Conservation (phyloP, 2,888 invertebrate genomes). For the Metalampra italica region DNA sequence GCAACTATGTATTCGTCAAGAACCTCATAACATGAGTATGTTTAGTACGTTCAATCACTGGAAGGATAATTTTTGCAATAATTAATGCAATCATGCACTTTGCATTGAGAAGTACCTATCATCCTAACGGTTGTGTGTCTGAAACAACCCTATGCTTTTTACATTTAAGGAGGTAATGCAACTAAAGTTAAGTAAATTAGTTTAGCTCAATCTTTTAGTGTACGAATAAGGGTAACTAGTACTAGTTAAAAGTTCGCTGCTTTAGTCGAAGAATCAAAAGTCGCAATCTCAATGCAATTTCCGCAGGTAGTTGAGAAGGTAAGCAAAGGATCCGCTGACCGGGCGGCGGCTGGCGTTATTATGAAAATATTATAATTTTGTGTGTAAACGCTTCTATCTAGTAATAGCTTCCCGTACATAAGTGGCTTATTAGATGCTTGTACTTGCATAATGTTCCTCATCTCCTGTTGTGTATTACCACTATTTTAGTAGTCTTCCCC, state of each 20-base stretch:
- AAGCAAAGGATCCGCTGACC: conserved; percentile 1
- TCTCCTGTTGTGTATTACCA: conserved; percentile 1
- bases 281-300: no score
- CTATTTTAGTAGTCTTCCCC: not conserved
- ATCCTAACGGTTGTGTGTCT: no score
- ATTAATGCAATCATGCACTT: not conserved
- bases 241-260: no score
- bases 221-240: no score
- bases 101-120: no score
- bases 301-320: not conserved
- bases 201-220: no score
- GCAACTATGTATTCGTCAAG: conserved; percentile 35
- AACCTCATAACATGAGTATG: no score
- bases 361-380: conserved; percentile 27
- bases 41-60: conserved; percentile 14
- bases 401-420: conserved; percentile 23
- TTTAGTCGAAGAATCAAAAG: no score
- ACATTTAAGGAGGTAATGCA: no score
- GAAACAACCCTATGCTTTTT: no score
- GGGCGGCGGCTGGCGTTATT: conserved; percentile 15
- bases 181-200: no score
- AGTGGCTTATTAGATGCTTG: conserved; percentile 18
- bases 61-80: not conserved
- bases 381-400: conserved; percentile 18
- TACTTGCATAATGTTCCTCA: conserved; percentile 4